A percentile compares a stretch with the other conserved stretches of the same genome.
Conservation (phyloP, 2,888 invertebrate genomes). For the Theretra japonica region DNA sequence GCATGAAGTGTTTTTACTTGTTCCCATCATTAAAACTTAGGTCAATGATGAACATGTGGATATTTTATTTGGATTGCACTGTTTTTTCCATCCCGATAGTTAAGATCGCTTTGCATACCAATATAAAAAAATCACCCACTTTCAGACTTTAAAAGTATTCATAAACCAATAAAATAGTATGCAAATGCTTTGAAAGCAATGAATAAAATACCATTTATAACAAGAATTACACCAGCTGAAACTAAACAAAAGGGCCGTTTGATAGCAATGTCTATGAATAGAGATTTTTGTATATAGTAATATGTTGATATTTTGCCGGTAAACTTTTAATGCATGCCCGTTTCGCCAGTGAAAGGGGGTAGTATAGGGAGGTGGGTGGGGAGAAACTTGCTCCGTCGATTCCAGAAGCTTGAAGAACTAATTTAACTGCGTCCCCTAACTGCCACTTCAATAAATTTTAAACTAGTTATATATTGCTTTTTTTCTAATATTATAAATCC, state of each 20-base stretch:
- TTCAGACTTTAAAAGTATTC: background rate
- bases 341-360: conserved; percentile 64
- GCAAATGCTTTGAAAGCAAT: conserved; percentile 19
- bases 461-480: conserved; percentile 51
- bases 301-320: conserved; percentile 72
- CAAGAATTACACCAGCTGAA: background rate
- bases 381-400: conserved; percentile 77
- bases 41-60: too few species aligned
- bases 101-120: too few species aligned
- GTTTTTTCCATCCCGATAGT: too few species aligned
- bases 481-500: conserved; percentile 5
- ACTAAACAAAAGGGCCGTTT: conserved; percentile 28
- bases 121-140: too few species aligned
- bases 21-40: too few species aligned
- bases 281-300: conserved; percentile 51
- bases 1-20: too few species aligned
- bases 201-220: conserved; percentile 16
- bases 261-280: conserved; percentile 39
- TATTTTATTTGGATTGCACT: too few species aligned
- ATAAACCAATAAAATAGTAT: background rate
- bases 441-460: conserved; percentile 78
- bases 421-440: conserved; percentile 80
- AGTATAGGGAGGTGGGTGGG: conserved; percentile 37
- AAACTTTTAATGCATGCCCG: conserved; percentile 82
- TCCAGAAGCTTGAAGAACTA: conserved; percentile 80